Conservation (phyloP, 2,888 invertebrate genomes). For the Cistogaster globosa region DNA sequence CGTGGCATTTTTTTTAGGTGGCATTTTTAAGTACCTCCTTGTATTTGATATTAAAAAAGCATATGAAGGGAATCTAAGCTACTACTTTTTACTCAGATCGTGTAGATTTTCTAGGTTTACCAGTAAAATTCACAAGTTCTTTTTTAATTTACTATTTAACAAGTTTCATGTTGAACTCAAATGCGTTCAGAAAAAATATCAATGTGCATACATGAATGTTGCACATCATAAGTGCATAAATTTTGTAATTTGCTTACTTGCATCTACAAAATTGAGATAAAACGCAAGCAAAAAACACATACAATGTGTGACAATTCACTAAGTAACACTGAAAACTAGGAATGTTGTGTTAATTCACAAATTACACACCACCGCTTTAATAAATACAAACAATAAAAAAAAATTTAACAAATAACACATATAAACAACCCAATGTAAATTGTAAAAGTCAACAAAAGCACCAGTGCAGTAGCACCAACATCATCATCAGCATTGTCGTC, state of each 20-base stretch:
- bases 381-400: constrained; percentile 42
- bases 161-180: constrained; percentile 43
- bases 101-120: constrained; percentile 54
- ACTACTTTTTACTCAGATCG: constrained; percentile 3
- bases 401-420: constrained; percentile 33
- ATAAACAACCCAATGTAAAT: constrained; percentile 60
- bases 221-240: constrained; percentile 62
- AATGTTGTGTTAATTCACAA: constrained; percentile 66
- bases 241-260: constrained; percentile 67
- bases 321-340: constrained; percentile 51
- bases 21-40: constrained; percentile 53
- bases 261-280: constrained; percentile 47
- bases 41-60: constrained; percentile 17
- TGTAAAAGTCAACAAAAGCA: constrained; percentile 62
- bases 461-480: constrained; percentile 17
- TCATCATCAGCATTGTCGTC: constrained; percentile 8
- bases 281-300: constrained; percentile 33
- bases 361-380: constrained; percentile 47
- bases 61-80: constrained; percentile 21
- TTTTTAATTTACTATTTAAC: neutral
- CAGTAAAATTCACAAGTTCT: constrained; percentile 10
- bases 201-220: constrained; percentile 25
- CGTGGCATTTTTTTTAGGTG: constrained; percentile 50
- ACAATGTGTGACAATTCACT: constrained; percentile 51
- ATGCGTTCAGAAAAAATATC: constrained; percentile 35